These are phyloP conservation scores for Goniozus legneri DNA, from an alignment of 1,140 invertebrate species.

Conservation along the genomic window DNA sequence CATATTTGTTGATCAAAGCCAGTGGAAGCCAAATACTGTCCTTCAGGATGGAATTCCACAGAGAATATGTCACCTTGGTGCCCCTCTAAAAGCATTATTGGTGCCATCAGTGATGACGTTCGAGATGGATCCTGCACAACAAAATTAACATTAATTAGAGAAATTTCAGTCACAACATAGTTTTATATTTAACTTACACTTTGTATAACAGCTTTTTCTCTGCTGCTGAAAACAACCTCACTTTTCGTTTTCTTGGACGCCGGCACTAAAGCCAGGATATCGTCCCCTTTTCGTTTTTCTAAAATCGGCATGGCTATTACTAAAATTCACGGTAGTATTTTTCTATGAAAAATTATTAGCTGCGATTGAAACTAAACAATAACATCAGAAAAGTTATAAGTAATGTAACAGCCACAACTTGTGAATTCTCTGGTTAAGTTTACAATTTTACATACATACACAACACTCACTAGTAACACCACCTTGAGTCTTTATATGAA, in stretches of 20 bases:
- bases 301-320: conserved; percentile 39
- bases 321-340: background rate
- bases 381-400: too few relatives aligned
- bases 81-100: conserved; percentile 96
- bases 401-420: too few relatives aligned
- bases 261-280: conserved; percentile 65
- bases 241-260: conserved; percentile 66
- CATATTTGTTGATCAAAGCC: conserved; percentile 97
- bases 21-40: conserved; percentile 86
- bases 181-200: conserved; percentile 48
- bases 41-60: conserved; percentile 93
- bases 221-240: conserved; percentile 65
- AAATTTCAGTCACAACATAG: background rate
- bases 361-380: too few relatives aligned
- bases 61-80: conserved; percentile 96
- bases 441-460: too few relatives aligned
- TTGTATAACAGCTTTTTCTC: conserved; percentile 67
- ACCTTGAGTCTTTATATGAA: too few relatives aligned
- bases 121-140: conserved; percentile 63
- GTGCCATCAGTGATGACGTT: conserved; percentile 85
- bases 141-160: background rate
- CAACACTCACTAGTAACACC: too few relatives aligned
- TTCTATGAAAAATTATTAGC: background rate
- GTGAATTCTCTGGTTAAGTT: too few relatives aligned
- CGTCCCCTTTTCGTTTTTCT: conserved; percentile 67